Percentiles rank a stretch among this genome's conserved stretches.
Evolutionary conservation across 2,888 invertebrate genomes (phyloP).

Genomic region (Zygogramma bicolorata): DNA sequence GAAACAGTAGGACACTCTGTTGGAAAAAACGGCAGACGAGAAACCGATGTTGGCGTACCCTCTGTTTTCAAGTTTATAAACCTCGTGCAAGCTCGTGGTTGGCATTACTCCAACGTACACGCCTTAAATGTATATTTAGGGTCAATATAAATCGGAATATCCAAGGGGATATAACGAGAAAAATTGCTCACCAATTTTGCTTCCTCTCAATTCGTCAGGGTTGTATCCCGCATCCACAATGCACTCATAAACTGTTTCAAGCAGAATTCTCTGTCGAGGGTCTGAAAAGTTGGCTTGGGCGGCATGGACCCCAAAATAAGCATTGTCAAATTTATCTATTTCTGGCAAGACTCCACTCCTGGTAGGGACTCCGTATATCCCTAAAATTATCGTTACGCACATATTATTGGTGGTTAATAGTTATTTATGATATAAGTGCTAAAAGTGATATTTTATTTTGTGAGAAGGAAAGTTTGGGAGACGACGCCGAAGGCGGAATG

Average conservation of each 20-base stretch:
- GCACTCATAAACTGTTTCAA: neutral
- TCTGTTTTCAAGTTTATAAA: neutral
- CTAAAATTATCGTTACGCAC: neutral
- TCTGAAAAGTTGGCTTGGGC: neutral
- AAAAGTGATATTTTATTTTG: too few species aligned
- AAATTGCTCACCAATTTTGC: neutral
- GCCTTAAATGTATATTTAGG: neutral
- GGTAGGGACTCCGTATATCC: neutral
- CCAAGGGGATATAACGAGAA: neutral
- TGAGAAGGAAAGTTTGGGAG: too few species aligned
- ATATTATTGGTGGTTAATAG: neutral
- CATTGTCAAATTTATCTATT: neutral
- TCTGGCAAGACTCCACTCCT: neutral
- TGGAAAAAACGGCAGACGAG: slow-evolving; percentile 23
- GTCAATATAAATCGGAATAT: too few species aligned
- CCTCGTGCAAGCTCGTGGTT: neutral
- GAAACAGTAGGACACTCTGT: slow-evolving; percentile 48
- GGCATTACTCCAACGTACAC: neutral
- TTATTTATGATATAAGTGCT: too few species aligned
- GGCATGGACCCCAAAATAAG: neutral
- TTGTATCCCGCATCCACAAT: slow-evolving; percentile 16
- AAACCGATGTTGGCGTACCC: neutral
- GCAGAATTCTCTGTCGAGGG: slow-evolving; percentile 3
- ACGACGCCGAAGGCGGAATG: too few species aligned
- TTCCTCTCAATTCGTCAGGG: slow-evolving; percentile 3